These are phyloP conservation scores for Temnothorax ravouxi DNA, from an alignment of 2,888 invertebrate species.

Conservation along the genomic window DNA sequence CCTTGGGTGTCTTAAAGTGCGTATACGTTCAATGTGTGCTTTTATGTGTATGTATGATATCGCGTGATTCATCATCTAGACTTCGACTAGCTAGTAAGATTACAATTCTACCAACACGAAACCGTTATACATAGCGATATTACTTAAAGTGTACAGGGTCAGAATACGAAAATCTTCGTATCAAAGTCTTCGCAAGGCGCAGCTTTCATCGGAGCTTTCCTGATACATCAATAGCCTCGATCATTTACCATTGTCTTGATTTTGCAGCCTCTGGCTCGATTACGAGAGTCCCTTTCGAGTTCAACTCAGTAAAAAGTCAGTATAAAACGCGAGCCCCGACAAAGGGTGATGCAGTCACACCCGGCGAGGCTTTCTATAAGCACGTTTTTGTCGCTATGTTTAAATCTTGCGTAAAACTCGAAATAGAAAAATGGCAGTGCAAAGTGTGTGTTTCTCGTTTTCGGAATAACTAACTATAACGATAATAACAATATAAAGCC, in stretches of 20 bases:
- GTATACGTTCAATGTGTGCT: constrained; percentile 54
- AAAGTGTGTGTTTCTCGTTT: constrained; percentile 65
- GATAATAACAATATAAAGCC: constrained; percentile 57
- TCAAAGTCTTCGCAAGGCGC: constrained; percentile 71
- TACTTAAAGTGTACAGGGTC: constrained; percentile 77
- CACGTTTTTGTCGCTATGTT: constrained; percentile 47
- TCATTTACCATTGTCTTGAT: constrained; percentile 25
- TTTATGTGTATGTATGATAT: constrained; percentile 54
- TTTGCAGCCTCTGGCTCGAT: constrained; percentile 40
- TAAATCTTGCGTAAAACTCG: constrained; percentile 70
- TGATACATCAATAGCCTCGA: constrained; percentile 43
- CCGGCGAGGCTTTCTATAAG: constrained; percentile 39
- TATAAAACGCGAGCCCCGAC: constrained; percentile 80
- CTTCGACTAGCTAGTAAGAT: constrained; percentile 82
- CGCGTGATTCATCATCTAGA: constrained; percentile 73
- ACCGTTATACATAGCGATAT: constrained; percentile 69
- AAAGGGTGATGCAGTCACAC: constrained; percentile 62
- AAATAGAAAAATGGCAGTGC: constrained; percentile 82
- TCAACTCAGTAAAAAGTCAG: constrained; percentile 71
- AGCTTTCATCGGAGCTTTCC: constrained; percentile 47
- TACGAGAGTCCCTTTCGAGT: constrained; percentile 65
- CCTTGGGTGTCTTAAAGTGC: constrained; percentile 33
- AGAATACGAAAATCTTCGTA: constrained; percentile 71
- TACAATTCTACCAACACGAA: constrained; percentile 80
- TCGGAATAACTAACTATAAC: constrained; percentile 63